Evolutionary conservation across 2,113 vertebrate genomes (phyloP).

Genomic region (Leptobrachium ailaonicum): DNA sequence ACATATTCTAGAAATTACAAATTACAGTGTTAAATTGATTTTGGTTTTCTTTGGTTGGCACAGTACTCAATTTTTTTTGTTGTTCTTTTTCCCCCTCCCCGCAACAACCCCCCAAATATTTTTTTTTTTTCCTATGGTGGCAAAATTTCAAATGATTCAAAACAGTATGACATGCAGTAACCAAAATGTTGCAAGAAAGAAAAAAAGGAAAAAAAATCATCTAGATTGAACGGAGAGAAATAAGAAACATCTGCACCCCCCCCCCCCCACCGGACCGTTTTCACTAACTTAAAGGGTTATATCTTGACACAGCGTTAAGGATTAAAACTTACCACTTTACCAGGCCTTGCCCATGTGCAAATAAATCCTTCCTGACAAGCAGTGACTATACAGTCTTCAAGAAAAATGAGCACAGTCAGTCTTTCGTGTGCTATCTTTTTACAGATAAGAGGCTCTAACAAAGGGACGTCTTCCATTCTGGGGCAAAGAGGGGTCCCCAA

Average conservation of each 20-base stretch:
- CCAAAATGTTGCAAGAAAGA: conserved; percentile 82
- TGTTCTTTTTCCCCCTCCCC: conserved; percentile 36
- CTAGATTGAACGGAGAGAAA: conserved; percentile 76
- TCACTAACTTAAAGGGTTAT: conserved; percentile 68
- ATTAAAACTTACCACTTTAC: conserved; percentile 97
- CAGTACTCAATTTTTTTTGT: conserved; percentile 56
- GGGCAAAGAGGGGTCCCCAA: conserved; percentile 93
- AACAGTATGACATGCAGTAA: conserved; percentile 82
- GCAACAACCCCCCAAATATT: conserved; percentile 48
- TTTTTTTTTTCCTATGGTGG: conserved; percentile 60
- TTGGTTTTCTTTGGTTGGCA: conserved; percentile 67
- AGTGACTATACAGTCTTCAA: conserved; percentile 99
- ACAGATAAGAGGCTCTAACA: conserved; percentile 97
- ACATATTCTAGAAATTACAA: conserved; percentile 51
- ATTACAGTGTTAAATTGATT: conserved; percentile 55
- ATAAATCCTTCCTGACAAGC: conserved; percentile 99
- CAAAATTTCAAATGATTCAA: conserved; percentile 78
- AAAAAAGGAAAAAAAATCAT: conserved; percentile 54
- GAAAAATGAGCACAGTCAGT: conserved; percentile 98
- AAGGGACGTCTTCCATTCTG: conserved; percentile 95
- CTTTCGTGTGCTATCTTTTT: conserved; percentile 99
- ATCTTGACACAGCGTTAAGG: conserved; percentile 78
- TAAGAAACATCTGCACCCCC: conserved; percentile 58
- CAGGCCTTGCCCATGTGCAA: conserved; percentile 99
- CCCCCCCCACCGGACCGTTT: conserved; percentile 63